Base-by-base conservation (phyloP, 2,888 invertebrate species). In the Punctoribates punctum region DNA sequence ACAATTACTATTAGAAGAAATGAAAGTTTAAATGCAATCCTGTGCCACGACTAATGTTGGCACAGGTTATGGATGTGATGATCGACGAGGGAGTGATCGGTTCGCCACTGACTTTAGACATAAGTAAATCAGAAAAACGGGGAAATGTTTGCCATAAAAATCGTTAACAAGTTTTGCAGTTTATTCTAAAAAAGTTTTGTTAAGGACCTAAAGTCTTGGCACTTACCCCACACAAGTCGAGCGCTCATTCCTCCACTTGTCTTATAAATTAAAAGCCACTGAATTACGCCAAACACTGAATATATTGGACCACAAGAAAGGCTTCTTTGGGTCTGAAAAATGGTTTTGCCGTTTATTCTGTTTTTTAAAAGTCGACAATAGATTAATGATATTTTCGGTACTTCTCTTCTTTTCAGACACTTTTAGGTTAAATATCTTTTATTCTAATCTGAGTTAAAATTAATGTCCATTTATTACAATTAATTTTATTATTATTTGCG, bases 211-310 rank as follows among this genome's bases (percentile, higher is more conserved):
- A 25, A 57, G 57, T 57, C n/a, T n/a, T 57, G 57, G 57, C 57
- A 57, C 57, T 57, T 23, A 20, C 23, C n/a, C 57, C 57, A n/a
- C 57, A 57, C 48, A 48, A 11, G 17, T 3, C 13, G 15, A 48
- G 13, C 48, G 17, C 48, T 48, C 13, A 11, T 48, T 3, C 13
- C 48, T 48, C 13, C 48, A 57, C 57, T 57, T 57, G 23, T 57
- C 23, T 57, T 20, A 20, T 57, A 57, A 57, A 57, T 57, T 57
- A 57, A 48, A 17, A 57, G 57, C 57, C 57, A n/a, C 57, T 57
- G 57, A 57, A 57, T 57, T 57, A 57, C 57, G 57, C 57, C 57
- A 25, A 34, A 5, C 17, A 17, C 13, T 15, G 48, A 48, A 48
- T 15, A 48, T 48, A 48, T 48, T 11, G 48, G 48, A 8, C 34